Evolutionary conservation across 2,113 vertebrate genomes (phyloP), one percentile per base, ranked within the genome.

Genomic region (Petrocephalus zakoni): DNA sequence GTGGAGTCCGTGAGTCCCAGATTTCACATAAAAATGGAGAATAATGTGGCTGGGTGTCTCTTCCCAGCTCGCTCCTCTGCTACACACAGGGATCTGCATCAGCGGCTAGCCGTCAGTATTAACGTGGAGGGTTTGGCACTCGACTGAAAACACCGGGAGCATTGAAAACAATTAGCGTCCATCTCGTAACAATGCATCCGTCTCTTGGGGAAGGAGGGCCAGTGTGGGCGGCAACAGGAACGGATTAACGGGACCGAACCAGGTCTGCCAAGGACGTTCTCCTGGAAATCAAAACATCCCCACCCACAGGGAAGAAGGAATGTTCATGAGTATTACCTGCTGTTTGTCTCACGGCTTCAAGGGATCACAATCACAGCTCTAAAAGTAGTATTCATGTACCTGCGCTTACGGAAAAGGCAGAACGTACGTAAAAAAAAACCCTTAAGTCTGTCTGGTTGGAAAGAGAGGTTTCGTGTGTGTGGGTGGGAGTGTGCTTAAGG

Each of bases 131-230:
- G 17, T 53, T 52, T 83, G 83, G 88, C 82, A 55, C 90, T 51
- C n/a, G 7, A n/a, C 7, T 64, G 61, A 68, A 68, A 29, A 6
- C 25, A n/a, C 61, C 25, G 3, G n/a, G n/a, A 68, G 61, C 25
- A n/a, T 10, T 13, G 61, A 53, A 37, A 61, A 88, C 88, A 86
- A 88, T 89, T 91, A 91, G 83, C 89, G 87, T 82, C 52, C 55
- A 55, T 90, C 86, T 49, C 56, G 88, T 78, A 68, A 86, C 90
- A 83, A 81, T 88, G 82, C 61, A 52, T 53, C 51, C 85, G 9
- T 37, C 87, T 84, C 83, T 19, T n/a, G 0, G 52, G 61, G 46
- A 64, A 11, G 17, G 13, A 10, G 34, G 8, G 47, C 82, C 5
- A 17, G 15, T 53, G 13, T 68, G 87, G 49, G 84, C 10, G 84